Conservation (phyloP, 2,113 vertebrate species). For the Calypte anna region DNA sequence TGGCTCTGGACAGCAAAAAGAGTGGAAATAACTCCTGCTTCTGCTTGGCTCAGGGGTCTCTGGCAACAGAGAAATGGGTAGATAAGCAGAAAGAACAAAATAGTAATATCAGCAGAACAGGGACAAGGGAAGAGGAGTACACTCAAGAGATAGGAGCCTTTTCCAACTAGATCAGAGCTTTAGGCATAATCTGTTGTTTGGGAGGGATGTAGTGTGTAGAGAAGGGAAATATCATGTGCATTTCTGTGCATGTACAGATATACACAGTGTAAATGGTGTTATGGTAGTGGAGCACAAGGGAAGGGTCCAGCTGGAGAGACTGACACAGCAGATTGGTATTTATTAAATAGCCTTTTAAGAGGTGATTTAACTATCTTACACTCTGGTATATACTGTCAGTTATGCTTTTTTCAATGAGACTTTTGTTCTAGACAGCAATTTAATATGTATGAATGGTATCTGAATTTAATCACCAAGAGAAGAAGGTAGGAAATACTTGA, state of each 20-base stretch:
- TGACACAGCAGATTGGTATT: not conserved
- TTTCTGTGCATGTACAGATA: no score
- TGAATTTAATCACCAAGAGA: not conserved
- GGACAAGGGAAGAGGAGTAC: not conserved
- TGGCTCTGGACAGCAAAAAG: not conserved
- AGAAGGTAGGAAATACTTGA: not conserved
- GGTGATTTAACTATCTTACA: not conserved
- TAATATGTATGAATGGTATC: not conserved
- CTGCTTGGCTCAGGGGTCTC: not conserved
- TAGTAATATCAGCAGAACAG: not conserved
- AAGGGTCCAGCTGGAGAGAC: not conserved
- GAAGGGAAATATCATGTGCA: not conserved
- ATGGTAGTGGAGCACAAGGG: not conserved
- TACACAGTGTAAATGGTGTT: not conserved
- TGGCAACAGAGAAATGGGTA: not conserved
- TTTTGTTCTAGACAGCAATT: not conserved
- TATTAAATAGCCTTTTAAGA: not conserved
- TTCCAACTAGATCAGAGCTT: not conserved
- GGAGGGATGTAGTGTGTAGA: not conserved
- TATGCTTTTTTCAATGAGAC: not conserved
- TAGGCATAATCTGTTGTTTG: not conserved
- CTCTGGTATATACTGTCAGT: not conserved
- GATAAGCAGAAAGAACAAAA: not conserved
- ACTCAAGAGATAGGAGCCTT: not conserved
- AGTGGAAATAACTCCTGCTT: not conserved